phyloP scores from a whole-genome alignment of 2,797 vertebrate species.

The Carcharodon carcharias region DNA sequence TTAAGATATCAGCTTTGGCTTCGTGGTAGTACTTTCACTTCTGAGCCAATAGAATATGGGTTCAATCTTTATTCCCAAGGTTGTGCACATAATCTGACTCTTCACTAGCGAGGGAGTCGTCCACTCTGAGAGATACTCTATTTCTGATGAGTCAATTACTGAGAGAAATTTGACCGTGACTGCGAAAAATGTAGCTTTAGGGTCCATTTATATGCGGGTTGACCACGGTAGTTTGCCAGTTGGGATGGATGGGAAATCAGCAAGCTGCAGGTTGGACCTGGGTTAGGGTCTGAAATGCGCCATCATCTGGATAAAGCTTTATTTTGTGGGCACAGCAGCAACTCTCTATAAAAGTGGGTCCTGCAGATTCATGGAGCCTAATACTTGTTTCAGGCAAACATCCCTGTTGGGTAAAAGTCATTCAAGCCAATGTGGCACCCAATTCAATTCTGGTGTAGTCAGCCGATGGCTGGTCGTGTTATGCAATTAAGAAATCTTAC shows the following conservation, averaged over 20 bases:
- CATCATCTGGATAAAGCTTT: not conserved
- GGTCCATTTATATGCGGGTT: not conserved
- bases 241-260: not conserved
- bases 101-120: not conserved
- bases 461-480: too few species aligned
- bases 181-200: not conserved
- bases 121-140: not conserved
- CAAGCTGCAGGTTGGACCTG: not conserved
- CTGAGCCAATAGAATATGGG: not conserved
- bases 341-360: not conserved
- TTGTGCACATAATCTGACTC: not conserved
- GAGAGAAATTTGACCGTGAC: not conserved
- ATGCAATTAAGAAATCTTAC: not conserved
- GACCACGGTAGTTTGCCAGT: too few species aligned
- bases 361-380: not conserved
- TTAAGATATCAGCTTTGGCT: not conserved
- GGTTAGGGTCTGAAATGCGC: not conserved
- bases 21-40: not conserved
- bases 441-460: not conserved
- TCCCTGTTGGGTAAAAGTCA: not conserved
- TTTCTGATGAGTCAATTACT: not conserved
- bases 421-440: too few species aligned
- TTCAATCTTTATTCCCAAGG: not conserved
- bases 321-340: not conserved
- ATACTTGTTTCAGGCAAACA: not conserved